These are phyloP conservation scores for Melieria picta DNA, from an alignment of 2,888 invertebrate species.

Conservation along the genomic window DNA sequence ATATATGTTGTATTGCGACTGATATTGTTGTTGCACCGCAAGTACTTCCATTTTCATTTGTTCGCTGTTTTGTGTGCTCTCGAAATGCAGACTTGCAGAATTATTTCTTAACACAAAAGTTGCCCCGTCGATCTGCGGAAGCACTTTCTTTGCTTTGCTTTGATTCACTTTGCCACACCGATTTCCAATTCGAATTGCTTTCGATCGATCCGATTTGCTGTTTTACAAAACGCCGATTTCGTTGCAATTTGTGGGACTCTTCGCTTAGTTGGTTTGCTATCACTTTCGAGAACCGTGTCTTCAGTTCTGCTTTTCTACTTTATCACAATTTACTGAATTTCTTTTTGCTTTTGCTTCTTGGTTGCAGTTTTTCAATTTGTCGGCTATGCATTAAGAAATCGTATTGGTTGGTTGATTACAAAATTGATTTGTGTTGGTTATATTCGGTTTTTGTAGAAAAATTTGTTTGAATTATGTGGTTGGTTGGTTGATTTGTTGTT, in stretches of 20 bases:
- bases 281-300: constrained; percentile 27
- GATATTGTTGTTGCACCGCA: constrained; percentile 48
- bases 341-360: not conserved
- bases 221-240: too few relatives aligned
- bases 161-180: not conserved
- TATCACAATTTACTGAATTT: constrained; percentile 52
- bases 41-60: constrained; percentile 48
- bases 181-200: not conserved
- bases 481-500: constrained; percentile 37
- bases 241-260: too few relatives aligned
- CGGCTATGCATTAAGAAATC: constrained; percentile 22
- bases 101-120: constrained; percentile 16
- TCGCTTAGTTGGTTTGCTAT: not conserved
- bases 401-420: constrained; percentile 36
- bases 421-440: constrained; percentile 43
- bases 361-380: too few relatives aligned
- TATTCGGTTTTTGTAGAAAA: constrained; percentile 12
- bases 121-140: constrained; percentile 10
- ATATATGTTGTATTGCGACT: constrained; percentile 52
- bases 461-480: not conserved
- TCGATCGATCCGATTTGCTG: too few relatives aligned
- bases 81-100: constrained; percentile 9
- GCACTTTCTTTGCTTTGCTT: not conserved
- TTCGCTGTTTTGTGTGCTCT: constrained; percentile 37
- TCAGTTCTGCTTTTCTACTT: constrained; percentile 39